Percentiles rank a stretch among this genome's conserved stretches.
Evolutionary conservation across 1,140 invertebrate species (phyloP).

Genomic region (Drosophila arawakana): DNA sequence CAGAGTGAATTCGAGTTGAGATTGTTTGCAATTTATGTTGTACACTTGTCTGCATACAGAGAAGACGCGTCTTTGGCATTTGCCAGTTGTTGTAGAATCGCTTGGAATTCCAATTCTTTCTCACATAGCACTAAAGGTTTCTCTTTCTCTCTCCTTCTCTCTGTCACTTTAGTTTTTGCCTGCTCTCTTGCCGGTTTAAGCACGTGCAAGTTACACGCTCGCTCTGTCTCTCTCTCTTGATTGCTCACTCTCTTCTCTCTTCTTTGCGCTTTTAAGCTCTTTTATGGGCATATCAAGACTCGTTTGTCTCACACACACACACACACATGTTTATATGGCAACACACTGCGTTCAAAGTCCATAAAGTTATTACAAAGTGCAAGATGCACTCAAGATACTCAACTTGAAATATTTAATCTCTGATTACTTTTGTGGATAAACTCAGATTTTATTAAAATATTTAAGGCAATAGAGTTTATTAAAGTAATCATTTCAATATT

Average conservation of each 20-base stretch:
- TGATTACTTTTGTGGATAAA: slow-evolving; percentile 5
- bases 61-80: slow-evolving; percentile 24
- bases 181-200: background rate
- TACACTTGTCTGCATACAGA: slow-evolving; percentile 33
- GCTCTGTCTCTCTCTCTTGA: slow-evolving; percentile 12
- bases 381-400: slow-evolving; percentile 29
- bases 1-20: slow-evolving; percentile 16
- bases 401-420: slow-evolving; percentile 3
- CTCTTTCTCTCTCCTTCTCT: background rate
- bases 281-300: slow-evolving; percentile 49
- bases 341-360: slow-evolving; percentile 38
- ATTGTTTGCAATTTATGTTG: slow-evolving; percentile 35
- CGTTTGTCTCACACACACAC: slow-evolving; percentile 35
- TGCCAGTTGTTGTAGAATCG: slow-evolving; percentile 4
- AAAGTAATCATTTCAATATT: no score
- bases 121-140: background rate
- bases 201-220: slow-evolving; percentile 55
- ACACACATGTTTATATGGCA: background rate
- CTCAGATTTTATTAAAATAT: background rate
- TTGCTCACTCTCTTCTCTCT: slow-evolving; percentile 2
- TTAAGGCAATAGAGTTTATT: no score
- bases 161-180: background rate
- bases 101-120: slow-evolving; percentile 29
- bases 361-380: slow-evolving; percentile 28
- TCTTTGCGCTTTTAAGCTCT: slow-evolving; percentile 30